Evolutionary conservation across 2,888 invertebrate genomes (phyloP).

Genomic region (Cephus rjabovi): DNA sequence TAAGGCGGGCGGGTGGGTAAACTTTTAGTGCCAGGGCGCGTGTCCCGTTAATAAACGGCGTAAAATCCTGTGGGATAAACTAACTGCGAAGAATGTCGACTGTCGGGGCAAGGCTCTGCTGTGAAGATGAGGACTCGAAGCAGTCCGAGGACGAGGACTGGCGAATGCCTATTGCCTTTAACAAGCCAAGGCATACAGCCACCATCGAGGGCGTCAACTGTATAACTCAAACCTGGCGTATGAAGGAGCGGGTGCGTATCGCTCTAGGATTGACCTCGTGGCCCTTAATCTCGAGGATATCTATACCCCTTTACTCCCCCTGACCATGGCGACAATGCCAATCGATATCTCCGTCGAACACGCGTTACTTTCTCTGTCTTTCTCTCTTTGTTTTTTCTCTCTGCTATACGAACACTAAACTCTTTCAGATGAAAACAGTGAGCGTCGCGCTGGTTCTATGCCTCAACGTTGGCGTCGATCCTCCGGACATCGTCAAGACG

Average conservation of each 20-base stretch:
- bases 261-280: slow-evolving; percentile 10
- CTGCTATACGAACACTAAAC: slow-evolving; percentile 1
- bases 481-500: slow-evolving; percentile 97
- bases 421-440: slow-evolving; percentile 94
- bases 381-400: slow-evolving; percentile 11
- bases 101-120: slow-evolving; percentile 38
- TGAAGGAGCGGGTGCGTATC: slow-evolving; percentile 84
- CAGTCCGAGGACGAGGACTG: slow-evolving; percentile 71
- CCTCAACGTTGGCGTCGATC: slow-evolving; percentile 99
- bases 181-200: slow-evolving; percentile 80
- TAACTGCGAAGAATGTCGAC: slow-evolving; percentile 41
- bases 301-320: not conserved
- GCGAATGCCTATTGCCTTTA: slow-evolving; percentile 79
- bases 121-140: slow-evolving; percentile 26
- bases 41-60: not conserved
- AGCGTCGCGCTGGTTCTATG: slow-evolving; percentile 98
- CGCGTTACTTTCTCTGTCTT: not conserved
- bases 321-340: not conserved
- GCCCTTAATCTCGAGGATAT: slow-evolving; percentile 7
- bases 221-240: slow-evolving; percentile 86
- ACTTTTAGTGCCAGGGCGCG: not conserved
- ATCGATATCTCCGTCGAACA: not conserved
- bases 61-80: not conserved
- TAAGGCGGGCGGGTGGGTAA: not conserved
- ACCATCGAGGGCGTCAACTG: slow-evolving; percentile 76